Conservation (phyloP, 2,113 vertebrate genomes). For the Tragelaphus strepsiceros region DNA sequence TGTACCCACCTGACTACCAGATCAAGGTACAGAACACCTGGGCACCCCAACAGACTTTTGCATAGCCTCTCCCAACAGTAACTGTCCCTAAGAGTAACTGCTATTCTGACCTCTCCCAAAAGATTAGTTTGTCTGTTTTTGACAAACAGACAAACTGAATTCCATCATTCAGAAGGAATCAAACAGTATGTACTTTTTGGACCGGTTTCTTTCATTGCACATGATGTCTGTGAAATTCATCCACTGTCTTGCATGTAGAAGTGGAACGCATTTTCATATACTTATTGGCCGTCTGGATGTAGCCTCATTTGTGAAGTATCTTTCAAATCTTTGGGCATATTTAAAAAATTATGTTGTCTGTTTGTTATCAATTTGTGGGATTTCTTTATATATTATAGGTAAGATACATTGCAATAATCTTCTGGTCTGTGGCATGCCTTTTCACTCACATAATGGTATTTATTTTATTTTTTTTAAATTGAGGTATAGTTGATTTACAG, state of each 20-base stretch:
- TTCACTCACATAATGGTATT: neutral
- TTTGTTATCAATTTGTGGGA: neutral
- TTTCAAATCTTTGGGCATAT: neutral
- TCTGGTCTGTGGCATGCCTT: neutral
- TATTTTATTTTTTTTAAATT: neutral
- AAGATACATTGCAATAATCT: neutral
- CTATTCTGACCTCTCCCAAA: neutral
- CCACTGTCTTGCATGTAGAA: neutral
- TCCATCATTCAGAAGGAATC: neutral
- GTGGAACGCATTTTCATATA: neutral
- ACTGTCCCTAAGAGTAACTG: neutral
- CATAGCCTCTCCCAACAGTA: neutral
- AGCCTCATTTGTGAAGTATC: neutral
- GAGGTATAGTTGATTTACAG: neutral
- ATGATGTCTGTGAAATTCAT: neutral
- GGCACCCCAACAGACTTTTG: neutral
- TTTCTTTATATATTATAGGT: neutral
- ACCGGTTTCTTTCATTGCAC: neutral
- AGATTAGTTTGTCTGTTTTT: neutral
- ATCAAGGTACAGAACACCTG: neutral
- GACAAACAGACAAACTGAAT: too few relatives aligned
- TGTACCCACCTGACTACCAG: too few relatives aligned
- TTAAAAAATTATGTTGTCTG: neutral
- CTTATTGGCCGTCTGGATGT: neutral
- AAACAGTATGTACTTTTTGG: neutral